Conservation (phyloP, 2,113 vertebrate genomes). For the Anser brachyrhynchus region DNA sequence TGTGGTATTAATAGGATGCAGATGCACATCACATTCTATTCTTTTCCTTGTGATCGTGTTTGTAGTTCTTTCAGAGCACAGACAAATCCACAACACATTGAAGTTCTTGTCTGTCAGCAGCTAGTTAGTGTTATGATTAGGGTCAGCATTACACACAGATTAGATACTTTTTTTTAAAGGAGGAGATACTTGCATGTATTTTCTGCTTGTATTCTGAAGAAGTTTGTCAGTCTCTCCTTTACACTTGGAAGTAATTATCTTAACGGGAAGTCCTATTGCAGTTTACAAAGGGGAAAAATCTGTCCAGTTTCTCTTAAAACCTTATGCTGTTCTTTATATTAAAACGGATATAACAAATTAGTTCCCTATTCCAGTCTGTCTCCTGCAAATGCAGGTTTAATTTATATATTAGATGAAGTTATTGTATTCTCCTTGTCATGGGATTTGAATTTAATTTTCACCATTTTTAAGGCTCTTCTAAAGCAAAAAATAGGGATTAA, state of each 20-base stretch:
- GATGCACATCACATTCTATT: background rate
- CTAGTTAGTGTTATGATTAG: background rate
- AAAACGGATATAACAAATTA: background rate
- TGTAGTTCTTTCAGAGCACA: background rate
- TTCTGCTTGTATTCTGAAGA: background rate
- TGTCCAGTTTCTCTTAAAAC: background rate
- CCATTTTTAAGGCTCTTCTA: background rate
- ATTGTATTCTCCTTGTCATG: background rate
- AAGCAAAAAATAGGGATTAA: background rate
- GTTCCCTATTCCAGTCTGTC: background rate
- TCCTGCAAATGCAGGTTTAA: background rate
- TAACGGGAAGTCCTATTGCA: background rate
- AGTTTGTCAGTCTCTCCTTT: background rate
- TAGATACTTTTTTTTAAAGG: background rate
- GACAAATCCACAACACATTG: background rate
- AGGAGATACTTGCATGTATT: background rate
- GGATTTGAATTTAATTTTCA: background rate
- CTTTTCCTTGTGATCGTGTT: background rate
- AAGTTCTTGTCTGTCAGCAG: background rate
- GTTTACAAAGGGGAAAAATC: background rate
- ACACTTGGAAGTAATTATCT: background rate
- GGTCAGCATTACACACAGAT: background rate
- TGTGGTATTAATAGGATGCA: background rate
- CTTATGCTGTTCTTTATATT: background rate
- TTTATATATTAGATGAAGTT: background rate